Conservation (phyloP, 2,113 vertebrate species). For the Alethe castanea region DNA sequence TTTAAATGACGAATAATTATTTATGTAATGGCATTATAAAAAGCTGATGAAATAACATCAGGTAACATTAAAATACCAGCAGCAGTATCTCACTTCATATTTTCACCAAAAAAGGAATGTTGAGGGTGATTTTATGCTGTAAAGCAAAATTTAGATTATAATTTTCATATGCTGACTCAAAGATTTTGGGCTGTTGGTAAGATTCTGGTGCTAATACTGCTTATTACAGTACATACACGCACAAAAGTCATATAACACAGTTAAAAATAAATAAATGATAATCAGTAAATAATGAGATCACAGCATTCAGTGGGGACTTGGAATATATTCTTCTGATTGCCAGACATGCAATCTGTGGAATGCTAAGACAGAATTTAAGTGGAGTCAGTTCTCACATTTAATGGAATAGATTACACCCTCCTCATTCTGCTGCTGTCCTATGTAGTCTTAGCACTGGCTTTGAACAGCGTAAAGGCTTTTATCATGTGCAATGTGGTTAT, state of each 20-base stretch:
- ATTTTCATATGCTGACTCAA: neutral
- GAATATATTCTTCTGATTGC: neutral
- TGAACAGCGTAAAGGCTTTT: neutral
- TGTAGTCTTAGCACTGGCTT: neutral
- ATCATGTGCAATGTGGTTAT: neutral
- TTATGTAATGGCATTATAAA: neutral
- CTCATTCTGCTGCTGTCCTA: neutral
- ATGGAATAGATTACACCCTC: fast-evolving
- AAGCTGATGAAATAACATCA: neutral
- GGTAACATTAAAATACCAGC: neutral
- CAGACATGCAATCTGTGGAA: neutral
- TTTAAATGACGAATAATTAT: neutral
- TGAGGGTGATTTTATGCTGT: neutral
- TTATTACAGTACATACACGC: neutral
- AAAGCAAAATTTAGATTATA: neutral
- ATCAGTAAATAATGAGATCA: neutral
- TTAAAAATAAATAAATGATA: neutral
- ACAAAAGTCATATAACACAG: neutral
- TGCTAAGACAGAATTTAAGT: neutral
- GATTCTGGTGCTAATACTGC: neutral
- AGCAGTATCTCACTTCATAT: neutral
- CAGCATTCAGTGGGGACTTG: neutral
- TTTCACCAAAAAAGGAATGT: neutral
- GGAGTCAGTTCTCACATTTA: neutral
- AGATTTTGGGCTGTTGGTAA: neutral